phyloP scores from a whole-genome alignment of 2,797 vertebrate genomes.

The Myotis planiceps region DNA sequence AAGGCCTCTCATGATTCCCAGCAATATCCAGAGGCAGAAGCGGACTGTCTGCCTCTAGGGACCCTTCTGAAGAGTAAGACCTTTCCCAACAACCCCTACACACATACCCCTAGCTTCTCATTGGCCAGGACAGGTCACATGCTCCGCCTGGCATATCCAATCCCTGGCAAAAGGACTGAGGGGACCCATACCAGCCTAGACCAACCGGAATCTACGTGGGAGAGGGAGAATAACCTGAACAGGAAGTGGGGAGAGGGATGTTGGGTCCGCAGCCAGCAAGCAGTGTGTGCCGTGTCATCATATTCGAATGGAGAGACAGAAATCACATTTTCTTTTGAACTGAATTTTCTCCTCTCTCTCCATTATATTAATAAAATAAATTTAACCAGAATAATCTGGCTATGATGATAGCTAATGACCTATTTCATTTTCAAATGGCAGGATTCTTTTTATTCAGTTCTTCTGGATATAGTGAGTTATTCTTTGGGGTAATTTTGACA shows the following conservation, averaged over 20 bases:
- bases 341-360: constrained; percentile 30
- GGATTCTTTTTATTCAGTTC: constrained; percentile 59
- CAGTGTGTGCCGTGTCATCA: not conserved
- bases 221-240: not conserved
- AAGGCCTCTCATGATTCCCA: too few relatives aligned
- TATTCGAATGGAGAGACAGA: constrained; percentile 59
- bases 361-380: constrained; percentile 75
- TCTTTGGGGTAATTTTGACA: constrained; percentile 66
- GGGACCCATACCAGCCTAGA: not conserved
- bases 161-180: not conserved
- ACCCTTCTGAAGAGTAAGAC: not conserved
- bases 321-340: constrained; percentile 80
- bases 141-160: not conserved
- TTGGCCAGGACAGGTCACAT: constrained; percentile 26
- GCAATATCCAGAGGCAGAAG: not conserved
- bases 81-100: not conserved
- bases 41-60: not conserved
- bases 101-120: not conserved
- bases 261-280: not conserved
- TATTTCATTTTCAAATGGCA: constrained; percentile 72
- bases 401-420: constrained; percentile 50
- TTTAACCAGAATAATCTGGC: not conserved
- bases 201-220: not conserved
- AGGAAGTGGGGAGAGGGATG: too few relatives aligned
- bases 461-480: constrained; percentile 64